Base-by-base conservation (phyloP, 2,888 invertebrate genomes). In the Odontocolon sp. region DNA sequence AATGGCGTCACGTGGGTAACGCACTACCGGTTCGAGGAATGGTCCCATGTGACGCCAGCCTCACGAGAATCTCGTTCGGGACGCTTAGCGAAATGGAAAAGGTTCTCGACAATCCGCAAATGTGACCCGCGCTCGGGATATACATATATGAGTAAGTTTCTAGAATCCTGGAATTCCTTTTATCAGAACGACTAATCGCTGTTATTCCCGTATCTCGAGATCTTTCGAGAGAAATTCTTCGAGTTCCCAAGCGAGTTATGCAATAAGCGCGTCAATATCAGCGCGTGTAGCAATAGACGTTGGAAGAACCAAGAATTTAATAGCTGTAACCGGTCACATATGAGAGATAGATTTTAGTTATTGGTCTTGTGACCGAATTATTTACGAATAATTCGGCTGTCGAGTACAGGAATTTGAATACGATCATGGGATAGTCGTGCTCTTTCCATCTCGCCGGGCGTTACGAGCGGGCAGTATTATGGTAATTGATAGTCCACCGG, bases 361-460 rank as follows among this genome's bases (percentile, higher is more conserved):
- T 18, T 5, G 18, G 0, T 36, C 2, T n/a, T 8, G 18, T 18
- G n/a, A 45, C 4, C 45, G 9, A 21, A 9, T 45, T n/a, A 45
- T n/a, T n/a, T n/a, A n/a, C n/a, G n/a, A n/a, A n/a, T n/a, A n/a
- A n/a, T n/a, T n/a, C n/a, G n/a, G n/a, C n/a, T n/a, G n/a, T n/a
- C n/a, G 11, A 59, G 40, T 52, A 36, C 5, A 16, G 2, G 57
- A 40, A 40, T 8, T 36, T 47, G 38, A 63, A 26, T 8, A 50
- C 23, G 23, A 36, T 42, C 18, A 11, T 28, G 11, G 23, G 11
- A 28, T 16, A 3, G 9, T 14, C 23, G 14, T 28, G 18, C 23
- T 38, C n/a, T 61, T 54, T 77, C 68, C 68, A 63, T 68, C 64
- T 77, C 71, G 56, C 52, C 23, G 5, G 6, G 28, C 68, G 40